These are phyloP conservation scores for Pheosia tremula DNA, from an alignment of 2,888 invertebrate species.

Conservation along the genomic window DNA sequence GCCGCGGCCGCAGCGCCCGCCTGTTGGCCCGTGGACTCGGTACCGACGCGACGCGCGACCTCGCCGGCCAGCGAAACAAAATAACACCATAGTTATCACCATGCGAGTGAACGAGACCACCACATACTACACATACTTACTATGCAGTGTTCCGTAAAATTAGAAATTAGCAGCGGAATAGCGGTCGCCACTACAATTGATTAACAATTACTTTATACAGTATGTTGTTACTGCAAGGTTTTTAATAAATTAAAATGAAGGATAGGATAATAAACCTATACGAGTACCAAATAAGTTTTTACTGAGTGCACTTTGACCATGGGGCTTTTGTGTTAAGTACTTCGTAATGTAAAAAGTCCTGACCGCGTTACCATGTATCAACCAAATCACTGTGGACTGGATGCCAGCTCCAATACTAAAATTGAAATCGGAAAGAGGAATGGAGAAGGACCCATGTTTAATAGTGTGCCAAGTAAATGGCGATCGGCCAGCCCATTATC, in stretches of 20 bases:
- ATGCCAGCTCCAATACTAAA: too few relatives aligned
- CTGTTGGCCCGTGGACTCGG: slow-evolving; percentile 25
- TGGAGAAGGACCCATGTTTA: too few relatives aligned
- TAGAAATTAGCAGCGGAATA: slow-evolving; percentile 23
- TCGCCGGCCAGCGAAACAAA: slow-evolving; percentile 37
- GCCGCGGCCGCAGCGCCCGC: slow-evolving; percentile 23
- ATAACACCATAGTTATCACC: slow-evolving; percentile 52
- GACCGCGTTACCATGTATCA: too few relatives aligned
- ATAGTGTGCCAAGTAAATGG: too few relatives aligned
- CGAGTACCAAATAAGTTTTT: not conserved
- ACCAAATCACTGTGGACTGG: too few relatives aligned
- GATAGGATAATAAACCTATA: not conserved
- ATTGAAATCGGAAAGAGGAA: too few relatives aligned
- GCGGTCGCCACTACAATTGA: slow-evolving; percentile 11
- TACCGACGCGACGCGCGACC: slow-evolving; percentile 35
- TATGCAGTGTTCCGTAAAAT: slow-evolving; percentile 40
- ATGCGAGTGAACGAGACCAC: slow-evolving; percentile 50
- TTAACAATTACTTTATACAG: slow-evolving; percentile 16
- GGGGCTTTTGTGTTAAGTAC: too few relatives aligned
- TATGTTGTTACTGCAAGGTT: slow-evolving; percentile 5
- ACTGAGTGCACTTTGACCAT: not conserved
- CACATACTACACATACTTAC: slow-evolving; percentile 19
- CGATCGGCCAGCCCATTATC: too few relatives aligned
- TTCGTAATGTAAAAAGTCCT: too few relatives aligned
- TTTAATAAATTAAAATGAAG: not conserved